Conservation (phyloP, 2,113 vertebrate species). For the Conger conger region DNA sequence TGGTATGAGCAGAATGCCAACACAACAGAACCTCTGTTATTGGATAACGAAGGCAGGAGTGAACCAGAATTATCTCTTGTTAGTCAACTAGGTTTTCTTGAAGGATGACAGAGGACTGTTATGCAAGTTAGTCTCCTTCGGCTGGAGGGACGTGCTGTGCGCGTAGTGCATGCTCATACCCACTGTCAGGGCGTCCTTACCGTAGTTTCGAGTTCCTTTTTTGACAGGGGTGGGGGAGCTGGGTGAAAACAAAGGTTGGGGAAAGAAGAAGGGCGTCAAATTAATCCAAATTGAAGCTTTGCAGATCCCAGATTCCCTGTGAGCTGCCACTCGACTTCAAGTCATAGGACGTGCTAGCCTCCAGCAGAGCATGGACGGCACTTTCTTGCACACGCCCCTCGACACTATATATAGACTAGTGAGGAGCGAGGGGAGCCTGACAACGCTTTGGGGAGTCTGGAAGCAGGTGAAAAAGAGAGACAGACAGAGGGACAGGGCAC, state of each 20-base stretch:
- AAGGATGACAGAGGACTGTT: not conserved
- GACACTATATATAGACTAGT: conserved; percentile 71
- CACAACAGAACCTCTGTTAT: not conserved
- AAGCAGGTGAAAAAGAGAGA: conserved; percentile 1
- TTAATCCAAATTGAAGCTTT: conserved; percentile 34
- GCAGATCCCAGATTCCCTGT: conserved; percentile 38
- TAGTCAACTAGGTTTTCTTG: not conserved
- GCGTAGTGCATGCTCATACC: not conserved
- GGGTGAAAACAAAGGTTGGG: not conserved
- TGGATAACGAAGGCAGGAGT: not conserved
- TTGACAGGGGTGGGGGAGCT: not conserved
- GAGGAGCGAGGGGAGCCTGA: conserved; percentile 43
- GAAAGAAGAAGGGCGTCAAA: conserved; percentile 21
- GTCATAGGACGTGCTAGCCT: conserved; percentile 60
- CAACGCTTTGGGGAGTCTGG: not conserved
- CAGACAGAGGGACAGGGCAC: not conserved
- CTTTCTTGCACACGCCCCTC: conserved; percentile 66
- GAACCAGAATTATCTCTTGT: not conserved
- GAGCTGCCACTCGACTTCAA: conserved; percentile 44
- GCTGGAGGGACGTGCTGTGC: not conserved
- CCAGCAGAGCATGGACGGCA: conserved; percentile 43
- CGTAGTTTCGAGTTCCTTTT: not conserved
- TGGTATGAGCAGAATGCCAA: not conserved
- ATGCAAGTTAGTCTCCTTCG: not conserved
- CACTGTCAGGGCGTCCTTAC: conserved; percentile 8